These are phyloP conservation scores for Crocidura indochinensis DNA, from an alignment of 2,797 vertebrate genomes.

Conservation along the genomic window DNA sequence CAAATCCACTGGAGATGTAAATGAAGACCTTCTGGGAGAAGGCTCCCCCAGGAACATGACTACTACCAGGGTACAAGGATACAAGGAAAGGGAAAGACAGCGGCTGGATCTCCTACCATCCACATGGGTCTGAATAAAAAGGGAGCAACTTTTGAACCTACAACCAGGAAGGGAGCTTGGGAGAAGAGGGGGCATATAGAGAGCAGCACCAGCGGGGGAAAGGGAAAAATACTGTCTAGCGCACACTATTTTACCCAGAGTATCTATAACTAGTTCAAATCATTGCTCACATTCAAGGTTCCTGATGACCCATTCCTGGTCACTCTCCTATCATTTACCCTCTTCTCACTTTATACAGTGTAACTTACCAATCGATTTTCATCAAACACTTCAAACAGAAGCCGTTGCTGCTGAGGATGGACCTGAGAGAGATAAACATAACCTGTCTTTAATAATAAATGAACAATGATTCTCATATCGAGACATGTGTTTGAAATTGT, in stretches of 20 bases:
- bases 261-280: not conserved
- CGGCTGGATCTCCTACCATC: no score
- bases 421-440: slow-evolving; percentile 91
- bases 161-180: not conserved
- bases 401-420: slow-evolving; percentile 94
- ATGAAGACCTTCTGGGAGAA: not conserved
- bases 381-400: slow-evolving; percentile 98
- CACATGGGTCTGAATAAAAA: no score
- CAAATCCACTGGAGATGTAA: not conserved
- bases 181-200: not conserved
- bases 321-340: not conserved
- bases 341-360: no score
- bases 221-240: not conserved
- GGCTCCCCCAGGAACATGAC: no score
- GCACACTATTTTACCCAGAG: not conserved
- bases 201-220: not conserved
- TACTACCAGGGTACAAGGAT: not conserved
- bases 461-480: not conserved
- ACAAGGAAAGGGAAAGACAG: no score
- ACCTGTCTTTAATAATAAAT: slow-evolving; percentile 51
- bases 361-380: slow-evolving; percentile 98
- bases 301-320: no score
- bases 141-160: no score
- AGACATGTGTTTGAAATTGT: slow-evolving; percentile 41
- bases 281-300: not conserved